A percentile compares a stretch with the other conserved stretches of the same genome.
These are phyloP conservation scores for Oeneis ivallda DNA, from an alignment of 2,888 invertebrate genomes.

Conservation along the genomic window DNA sequence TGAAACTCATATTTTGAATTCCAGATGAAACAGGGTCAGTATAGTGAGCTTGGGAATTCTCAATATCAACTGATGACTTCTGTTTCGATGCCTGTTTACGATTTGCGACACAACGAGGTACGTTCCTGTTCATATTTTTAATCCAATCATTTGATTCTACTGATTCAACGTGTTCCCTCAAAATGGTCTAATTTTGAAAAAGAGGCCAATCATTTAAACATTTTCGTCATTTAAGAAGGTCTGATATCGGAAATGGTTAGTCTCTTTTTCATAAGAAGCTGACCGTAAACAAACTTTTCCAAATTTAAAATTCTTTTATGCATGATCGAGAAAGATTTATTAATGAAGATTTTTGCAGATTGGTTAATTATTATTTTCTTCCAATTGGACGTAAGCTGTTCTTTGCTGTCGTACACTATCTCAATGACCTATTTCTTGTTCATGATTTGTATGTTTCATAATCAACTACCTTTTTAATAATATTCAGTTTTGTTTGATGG, in stretches of 20 bases:
- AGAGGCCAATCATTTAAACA: conserved; percentile 29
- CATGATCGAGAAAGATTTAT: conserved; percentile 52
- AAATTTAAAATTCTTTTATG: conserved; percentile 66
- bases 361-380: conserved; percentile 66
- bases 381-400: conserved; percentile 75
- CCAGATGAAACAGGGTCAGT: conserved; percentile 83
- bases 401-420: conserved; percentile 42
- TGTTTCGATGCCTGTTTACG: conserved; percentile 96
- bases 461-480: conserved; percentile 71
- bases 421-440: conserved; percentile 36
- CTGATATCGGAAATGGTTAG: conserved; percentile 30
- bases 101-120: conserved; percentile 92
- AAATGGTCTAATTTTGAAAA: conserved; percentile 41
- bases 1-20: conserved; percentile 28
- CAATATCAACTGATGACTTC: conserved; percentile 94
- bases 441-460: conserved; percentile 44
- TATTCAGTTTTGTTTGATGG: conserved; percentile 78
- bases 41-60: conserved; percentile 82
- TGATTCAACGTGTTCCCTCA: conserved; percentile 41
- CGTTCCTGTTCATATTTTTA: conserved; percentile 53
- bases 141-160: conserved; percentile 26
- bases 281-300: conserved; percentile 51
- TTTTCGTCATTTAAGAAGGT: no score
- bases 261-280: conserved; percentile 46
- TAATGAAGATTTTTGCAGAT: conserved; percentile 68